phyloP scores from a whole-genome alignment of 92 coral and sea anemone genomes.

The Blastomussa wellsi region DNA sequence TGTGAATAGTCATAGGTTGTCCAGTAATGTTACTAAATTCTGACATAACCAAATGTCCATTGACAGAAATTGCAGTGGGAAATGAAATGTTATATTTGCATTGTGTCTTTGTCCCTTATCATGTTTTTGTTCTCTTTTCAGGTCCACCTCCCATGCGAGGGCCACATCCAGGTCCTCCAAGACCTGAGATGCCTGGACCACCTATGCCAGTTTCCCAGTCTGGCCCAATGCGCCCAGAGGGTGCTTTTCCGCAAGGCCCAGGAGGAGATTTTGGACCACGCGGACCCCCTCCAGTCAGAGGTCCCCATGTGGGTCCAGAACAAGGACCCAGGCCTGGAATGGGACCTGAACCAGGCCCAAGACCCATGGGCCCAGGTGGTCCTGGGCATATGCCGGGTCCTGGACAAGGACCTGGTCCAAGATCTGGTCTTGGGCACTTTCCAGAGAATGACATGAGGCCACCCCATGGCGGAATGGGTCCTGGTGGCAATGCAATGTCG shows the following conservation, averaged over 20 bases:
- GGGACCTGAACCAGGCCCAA: conserved; percentile 42
- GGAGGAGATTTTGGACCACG: conserved; percentile 63
- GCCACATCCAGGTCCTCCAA: conserved; percentile 65
- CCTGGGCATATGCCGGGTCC: conserved; percentile 62
- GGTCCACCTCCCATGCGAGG: conserved; percentile 54
- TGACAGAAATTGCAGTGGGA: too few relatives aligned
- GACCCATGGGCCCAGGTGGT: conserved; percentile 62
- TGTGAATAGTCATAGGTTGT: too few relatives aligned
- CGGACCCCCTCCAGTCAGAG: conserved; percentile 56
- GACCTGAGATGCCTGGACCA: conserved; percentile 70
- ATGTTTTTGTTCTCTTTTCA: not conserved
- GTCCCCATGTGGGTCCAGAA: conserved; percentile 58
- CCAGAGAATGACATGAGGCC: conserved; percentile 30
- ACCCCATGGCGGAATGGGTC: conserved; percentile 34
- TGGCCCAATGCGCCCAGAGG: conserved; percentile 41
- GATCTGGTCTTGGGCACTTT: conserved; percentile 34
- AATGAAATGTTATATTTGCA: not conserved
- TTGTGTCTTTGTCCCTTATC: not conserved
- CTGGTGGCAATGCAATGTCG: conserved; percentile 1
- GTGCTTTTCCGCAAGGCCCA: conserved; percentile 55
- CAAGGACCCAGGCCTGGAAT: conserved; percentile 66
- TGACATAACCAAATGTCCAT: too few relatives aligned
- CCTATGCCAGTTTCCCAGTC: conserved; percentile 67
- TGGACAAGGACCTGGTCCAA: conserved; percentile 47
- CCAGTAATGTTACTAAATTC: not conserved